phyloP scores from a whole-genome alignment of 2,113 vertebrate species.

The Lutjanus erythropterus region DNA sequence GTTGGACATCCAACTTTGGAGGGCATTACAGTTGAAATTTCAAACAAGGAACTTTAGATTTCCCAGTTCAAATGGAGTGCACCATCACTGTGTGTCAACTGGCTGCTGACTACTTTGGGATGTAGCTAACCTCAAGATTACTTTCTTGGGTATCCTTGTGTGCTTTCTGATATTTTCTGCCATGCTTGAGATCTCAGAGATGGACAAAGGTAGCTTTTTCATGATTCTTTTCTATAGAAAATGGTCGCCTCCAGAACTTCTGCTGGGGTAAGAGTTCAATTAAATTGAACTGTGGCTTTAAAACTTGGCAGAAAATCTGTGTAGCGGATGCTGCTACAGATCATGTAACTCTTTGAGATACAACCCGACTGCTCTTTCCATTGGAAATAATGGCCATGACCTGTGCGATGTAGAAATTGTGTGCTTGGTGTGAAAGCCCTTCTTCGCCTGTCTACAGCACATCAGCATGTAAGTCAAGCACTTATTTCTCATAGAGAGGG shows the following conservation, averaged over 20 bases:
- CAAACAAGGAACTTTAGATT: too few relatives aligned
- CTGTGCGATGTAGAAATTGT: neutral
- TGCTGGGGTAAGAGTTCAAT: neutral
- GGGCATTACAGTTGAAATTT: too few relatives aligned
- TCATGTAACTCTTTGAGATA: too few relatives aligned
- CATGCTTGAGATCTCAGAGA: neutral
- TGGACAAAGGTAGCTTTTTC: neutral
- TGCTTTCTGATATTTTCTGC: neutral
- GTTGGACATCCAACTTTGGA: too few relatives aligned
- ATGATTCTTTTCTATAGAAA: neutral
- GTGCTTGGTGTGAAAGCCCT: neutral
- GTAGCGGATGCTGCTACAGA: too few relatives aligned
- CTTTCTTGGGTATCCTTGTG: neutral
- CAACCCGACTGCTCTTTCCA: neutral
- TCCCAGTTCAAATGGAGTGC: too few relatives aligned
- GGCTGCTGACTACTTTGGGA: neutral
- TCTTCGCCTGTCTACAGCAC: neutral
- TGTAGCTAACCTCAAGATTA: neutral
- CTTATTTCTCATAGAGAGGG: neutral
- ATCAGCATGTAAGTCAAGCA: neutral
- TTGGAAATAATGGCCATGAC: constrained; percentile 17
- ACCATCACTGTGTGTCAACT: neutral
- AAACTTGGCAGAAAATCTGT: neutral
- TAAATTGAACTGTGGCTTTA: neutral
- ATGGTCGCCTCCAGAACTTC: neutral